Conservation (phyloP, 1,140 invertebrate species). For the Gonioctena quinquepunctata region DNA sequence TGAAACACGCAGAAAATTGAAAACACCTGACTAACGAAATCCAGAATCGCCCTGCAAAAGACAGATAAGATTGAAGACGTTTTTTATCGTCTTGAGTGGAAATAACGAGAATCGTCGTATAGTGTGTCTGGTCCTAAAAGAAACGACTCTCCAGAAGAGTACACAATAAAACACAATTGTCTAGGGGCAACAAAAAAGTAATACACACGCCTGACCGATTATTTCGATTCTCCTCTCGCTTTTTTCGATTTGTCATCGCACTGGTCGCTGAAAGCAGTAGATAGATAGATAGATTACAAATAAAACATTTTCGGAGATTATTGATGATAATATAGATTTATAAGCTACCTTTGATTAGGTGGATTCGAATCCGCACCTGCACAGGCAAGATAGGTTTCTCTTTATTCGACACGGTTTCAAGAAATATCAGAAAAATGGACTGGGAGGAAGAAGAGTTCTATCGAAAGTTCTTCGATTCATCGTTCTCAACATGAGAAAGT, state of each 20-base stretch:
- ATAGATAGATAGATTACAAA: no score
- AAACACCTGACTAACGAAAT: neutral
- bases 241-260: neutral
- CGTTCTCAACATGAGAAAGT: no score
- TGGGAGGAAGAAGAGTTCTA: no score
- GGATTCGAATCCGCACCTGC: no score
- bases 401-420: no score
- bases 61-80: slow-evolving; percentile 5
- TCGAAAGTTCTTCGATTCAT: no score
- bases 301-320: neutral
- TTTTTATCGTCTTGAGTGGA: neutral
- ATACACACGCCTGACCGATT: neutral
- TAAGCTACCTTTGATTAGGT: no score
- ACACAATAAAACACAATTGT: neutral
- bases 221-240: neutral
- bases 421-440: no score
- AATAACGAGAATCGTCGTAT: neutral
- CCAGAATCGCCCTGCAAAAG: neutral
- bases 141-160: neutral
- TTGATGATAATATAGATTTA: no score
- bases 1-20: neutral
- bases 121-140: neutral
- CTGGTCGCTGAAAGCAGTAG: neutral
- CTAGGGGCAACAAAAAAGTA: neutral
- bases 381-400: no score